A percentile compares a stretch with the other conserved stretches of the same genome.
These are phyloP conservation scores for Leptopilina myrica DNA, from an alignment of 2,888 invertebrate genomes.

Conservation along the genomic window DNA sequence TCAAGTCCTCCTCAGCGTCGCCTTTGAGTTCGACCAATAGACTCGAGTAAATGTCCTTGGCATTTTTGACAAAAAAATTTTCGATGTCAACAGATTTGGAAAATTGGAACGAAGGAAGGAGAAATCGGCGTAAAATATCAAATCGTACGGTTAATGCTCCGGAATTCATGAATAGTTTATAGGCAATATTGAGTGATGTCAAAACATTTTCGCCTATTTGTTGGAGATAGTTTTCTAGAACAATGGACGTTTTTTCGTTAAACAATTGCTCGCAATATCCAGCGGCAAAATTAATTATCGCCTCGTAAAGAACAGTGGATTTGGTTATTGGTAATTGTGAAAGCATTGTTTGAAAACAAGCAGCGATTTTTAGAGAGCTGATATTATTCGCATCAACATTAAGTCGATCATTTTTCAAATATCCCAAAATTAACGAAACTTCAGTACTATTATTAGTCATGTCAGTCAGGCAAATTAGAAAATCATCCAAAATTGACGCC, in stretches of 20 bases:
- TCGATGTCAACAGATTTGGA: conserved; percentile 60
- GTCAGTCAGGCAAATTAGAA: conserved; percentile 65
- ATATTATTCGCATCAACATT: conserved; percentile 42
- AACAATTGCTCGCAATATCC: conserved; percentile 60
- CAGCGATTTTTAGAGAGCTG: conserved; percentile 53
- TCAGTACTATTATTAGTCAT: conserved; percentile 52
- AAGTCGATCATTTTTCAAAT: conserved; percentile 41
- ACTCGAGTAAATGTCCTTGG: conserved; percentile 62
- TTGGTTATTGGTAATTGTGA: conserved; percentile 64
- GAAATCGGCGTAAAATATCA: conserved; percentile 70
- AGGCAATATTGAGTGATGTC: conserved; percentile 63
- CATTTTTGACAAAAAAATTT: conserved; percentile 67
- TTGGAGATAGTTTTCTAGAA: conserved; percentile 62
- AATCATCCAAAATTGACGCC: conserved; percentile 63
- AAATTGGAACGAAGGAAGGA: conserved; percentile 68
- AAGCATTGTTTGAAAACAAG: conserved; percentile 66
- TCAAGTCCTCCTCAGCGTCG: conserved; percentile 55
- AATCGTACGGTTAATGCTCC: conserved; percentile 62
- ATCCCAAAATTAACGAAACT: conserved; percentile 56
- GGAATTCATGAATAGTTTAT: conserved; percentile 62
- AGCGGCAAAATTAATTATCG: conserved; percentile 63
- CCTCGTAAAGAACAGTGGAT: conserved; percentile 63
- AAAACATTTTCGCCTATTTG: conserved; percentile 56
- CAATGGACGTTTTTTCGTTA: conserved; percentile 58
- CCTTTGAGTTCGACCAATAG: conserved; percentile 53